phyloP scores from a whole-genome alignment of 2,797 vertebrate genomes.

The Pitangus sulphuratus region DNA sequence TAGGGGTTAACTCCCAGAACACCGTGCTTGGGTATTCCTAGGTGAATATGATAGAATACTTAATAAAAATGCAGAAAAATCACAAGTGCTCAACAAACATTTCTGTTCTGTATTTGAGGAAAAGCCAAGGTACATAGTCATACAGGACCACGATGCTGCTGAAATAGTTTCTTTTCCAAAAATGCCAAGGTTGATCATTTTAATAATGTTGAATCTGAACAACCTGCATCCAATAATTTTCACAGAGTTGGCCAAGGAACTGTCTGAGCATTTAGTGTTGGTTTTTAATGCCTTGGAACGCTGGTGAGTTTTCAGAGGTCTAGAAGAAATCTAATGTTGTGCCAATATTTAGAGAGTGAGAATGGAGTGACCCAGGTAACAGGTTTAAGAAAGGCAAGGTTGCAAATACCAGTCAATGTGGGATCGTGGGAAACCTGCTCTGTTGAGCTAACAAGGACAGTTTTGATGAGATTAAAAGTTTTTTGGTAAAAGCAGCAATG shows the following conservation, averaged over 20 bases:
- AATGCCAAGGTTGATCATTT: neutral
- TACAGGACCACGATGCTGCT: neutral
- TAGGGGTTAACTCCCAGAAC: neutral
- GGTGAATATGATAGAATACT: neutral
- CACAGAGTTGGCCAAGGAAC: slow-evolving; percentile 12
- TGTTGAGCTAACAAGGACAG: neutral
- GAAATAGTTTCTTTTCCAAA: neutral
- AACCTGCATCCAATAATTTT: slow-evolving; percentile 6
- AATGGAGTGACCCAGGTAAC: neutral
- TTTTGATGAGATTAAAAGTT: neutral
- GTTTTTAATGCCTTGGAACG: neutral
- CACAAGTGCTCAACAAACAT: neutral
- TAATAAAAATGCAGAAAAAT: neutral
- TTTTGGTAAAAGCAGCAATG: neutral
- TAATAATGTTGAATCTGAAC: neutral
- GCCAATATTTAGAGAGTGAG: neutral
- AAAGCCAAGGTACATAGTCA: neutral
- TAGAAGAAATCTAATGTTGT: neutral
- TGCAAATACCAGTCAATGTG: neutral
- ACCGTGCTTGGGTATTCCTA: neutral
- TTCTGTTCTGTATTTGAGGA: neutral
- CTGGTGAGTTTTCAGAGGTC: neutral
- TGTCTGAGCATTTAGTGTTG: neutral
- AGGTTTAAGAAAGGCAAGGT: neutral
- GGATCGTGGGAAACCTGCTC: neutral